Conservation (phyloP, 2,797 vertebrate genomes). For the Halcyon badia region DNA sequence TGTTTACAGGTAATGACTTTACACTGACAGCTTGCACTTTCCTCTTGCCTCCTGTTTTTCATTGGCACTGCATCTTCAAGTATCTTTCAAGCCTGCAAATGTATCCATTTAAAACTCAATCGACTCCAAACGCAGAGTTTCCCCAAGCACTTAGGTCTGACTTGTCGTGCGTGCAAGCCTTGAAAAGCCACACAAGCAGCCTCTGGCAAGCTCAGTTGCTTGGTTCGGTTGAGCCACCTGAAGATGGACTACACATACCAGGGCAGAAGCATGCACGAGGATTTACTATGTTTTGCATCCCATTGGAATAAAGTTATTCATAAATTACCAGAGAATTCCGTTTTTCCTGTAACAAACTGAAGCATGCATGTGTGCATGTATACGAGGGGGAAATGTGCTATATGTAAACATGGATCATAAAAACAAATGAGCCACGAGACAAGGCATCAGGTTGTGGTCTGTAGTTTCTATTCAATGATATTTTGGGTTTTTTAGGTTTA, state of each 20-base stretch:
- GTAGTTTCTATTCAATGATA: background rate
- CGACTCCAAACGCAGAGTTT: background rate
- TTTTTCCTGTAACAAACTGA: background rate
- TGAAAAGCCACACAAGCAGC: background rate
- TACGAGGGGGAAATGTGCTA: background rate
- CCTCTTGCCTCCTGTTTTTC: background rate
- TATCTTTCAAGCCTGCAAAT: background rate
- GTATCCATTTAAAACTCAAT: background rate
- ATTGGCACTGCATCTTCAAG: background rate
- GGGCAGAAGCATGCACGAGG: background rate
- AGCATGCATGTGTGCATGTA: rapidly evolving
- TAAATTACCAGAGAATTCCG: background rate
- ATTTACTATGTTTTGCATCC: background rate
- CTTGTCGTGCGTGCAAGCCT: background rate
- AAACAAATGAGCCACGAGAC: background rate
- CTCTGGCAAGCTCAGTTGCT: background rate
- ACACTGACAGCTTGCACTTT: background rate
- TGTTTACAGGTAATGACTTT: background rate
- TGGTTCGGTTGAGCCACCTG: background rate
- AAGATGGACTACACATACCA: background rate
- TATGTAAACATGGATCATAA: background rate
- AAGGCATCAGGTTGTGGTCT: background rate
- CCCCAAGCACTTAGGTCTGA: background rate
- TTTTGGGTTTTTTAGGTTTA: background rate
- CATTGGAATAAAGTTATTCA: background rate